Percentiles rank a stretch among this genome's conserved stretches.
Conservation (phyloP, 2,888 invertebrate species). For the Synanthedon myopaeformis region DNA sequence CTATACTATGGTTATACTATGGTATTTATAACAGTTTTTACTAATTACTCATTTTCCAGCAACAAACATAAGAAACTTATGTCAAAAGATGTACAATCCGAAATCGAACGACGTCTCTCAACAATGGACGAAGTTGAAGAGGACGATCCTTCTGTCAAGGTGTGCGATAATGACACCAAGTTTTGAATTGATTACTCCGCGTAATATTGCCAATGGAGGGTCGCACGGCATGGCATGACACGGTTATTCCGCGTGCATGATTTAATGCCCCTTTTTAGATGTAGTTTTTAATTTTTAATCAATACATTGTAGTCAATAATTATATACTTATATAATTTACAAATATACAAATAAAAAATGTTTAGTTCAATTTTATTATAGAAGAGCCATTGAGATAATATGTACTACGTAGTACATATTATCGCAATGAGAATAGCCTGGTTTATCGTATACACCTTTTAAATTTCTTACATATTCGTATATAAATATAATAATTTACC, state of each 20-base stretch:
- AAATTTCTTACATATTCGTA: no score
- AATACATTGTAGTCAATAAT: not conserved
- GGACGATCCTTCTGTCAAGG: slow-evolving; percentile 73
- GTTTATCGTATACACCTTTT: no score
- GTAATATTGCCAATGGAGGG: slow-evolving; percentile 15
- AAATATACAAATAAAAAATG: no score
- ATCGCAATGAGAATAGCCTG: no score
- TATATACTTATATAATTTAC: no score
- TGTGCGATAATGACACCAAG: slow-evolving; percentile 62
- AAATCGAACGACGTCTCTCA: slow-evolving; percentile 77
- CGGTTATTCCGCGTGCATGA: slow-evolving; percentile 16
- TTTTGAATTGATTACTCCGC: slow-evolving; percentile 33
- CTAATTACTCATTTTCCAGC: slow-evolving; percentile 17
- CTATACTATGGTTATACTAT: no score
- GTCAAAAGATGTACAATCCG: slow-evolving; percentile 75
- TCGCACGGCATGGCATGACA: slow-evolving; percentile 24
- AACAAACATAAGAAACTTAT: slow-evolving; percentile 78
- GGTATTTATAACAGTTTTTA: not conserved
- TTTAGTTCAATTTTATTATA: no score
- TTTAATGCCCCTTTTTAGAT: slow-evolving; percentile 10
- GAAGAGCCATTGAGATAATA: no score
- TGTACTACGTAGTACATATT: no score
- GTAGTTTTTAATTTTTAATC: slow-evolving; percentile 3
- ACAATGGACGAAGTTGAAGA: slow-evolving; percentile 91
- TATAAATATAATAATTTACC: no score